Percentiles rank a stretch among this genome's conserved stretches.
phyloP scores from a whole-genome alignment of 2,113 vertebrate species.

The Hypocryptadius cinnamomeus region DNA sequence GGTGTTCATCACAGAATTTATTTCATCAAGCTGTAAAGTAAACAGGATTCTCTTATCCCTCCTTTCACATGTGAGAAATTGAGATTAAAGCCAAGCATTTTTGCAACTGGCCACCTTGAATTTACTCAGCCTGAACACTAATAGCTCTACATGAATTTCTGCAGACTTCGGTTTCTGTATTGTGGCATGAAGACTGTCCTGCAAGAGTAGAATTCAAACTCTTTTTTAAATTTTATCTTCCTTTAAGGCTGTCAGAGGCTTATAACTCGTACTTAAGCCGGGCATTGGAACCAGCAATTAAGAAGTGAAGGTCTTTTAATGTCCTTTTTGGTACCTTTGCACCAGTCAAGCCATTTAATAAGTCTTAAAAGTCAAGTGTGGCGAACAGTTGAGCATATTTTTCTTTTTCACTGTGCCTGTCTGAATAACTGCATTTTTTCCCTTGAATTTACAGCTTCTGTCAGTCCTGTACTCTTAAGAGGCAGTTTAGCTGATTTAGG shows the following conservation, averaged over 20 bases:
- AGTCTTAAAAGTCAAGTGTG: neutral
- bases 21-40: neutral
- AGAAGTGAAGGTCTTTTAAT: neutral
- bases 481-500: constrained; percentile 51
- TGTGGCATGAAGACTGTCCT: neutral
- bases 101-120: neutral
- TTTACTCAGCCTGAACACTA: neutral
- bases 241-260: neutral
- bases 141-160: neutral
- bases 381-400: neutral
- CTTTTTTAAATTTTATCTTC: neutral
- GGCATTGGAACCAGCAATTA: neutral
- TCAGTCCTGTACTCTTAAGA: constrained; percentile 11
- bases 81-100: neutral
- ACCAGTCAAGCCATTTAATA: neutral
- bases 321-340: neutral
- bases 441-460: constrained; percentile 32
- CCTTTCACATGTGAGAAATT: neutral
- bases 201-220: neutral
- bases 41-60: neutral
- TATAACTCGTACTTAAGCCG: neutral
- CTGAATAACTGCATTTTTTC: neutral
- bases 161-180: neutral
- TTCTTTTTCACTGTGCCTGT: neutral
- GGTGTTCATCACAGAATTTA: neutral